Evolutionary conservation across 1,140 invertebrate genomes (phyloP).

Genomic region (Anastatus disparis): DNA sequence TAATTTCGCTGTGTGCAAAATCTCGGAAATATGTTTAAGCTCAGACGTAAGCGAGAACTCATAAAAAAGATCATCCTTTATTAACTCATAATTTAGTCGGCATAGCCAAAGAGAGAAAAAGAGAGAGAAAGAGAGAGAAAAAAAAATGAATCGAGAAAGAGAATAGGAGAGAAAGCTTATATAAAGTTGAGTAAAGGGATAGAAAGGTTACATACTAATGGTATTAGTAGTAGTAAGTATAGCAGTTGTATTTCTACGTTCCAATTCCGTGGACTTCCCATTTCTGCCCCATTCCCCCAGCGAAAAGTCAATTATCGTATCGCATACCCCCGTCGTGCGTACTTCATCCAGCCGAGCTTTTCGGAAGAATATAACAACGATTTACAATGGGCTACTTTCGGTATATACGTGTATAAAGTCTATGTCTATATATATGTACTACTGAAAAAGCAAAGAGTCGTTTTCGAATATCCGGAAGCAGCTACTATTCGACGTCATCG

Average conservation of each 20-base stretch:
- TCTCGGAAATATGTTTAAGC: conserved; percentile 26
- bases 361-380: conserved; percentile 39
- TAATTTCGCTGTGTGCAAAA: too few relatives aligned
- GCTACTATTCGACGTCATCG: conserved; percentile 53
- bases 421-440: too few relatives aligned
- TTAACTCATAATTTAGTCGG: conserved; percentile 34
- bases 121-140: not conserved
- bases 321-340: conserved; percentile 12
- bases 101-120: not conserved
- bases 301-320: conserved; percentile 41
- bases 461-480: conserved; percentile 49
- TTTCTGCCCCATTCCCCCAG: too few relatives aligned
- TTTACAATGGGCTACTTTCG: conserved; percentile 29
- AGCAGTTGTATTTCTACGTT: conserved; percentile 31
- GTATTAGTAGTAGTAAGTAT: too few relatives aligned
- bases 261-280: conserved; percentile 35
- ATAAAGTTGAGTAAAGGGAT: not conserved
- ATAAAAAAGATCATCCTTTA: conserved; percentile 37
- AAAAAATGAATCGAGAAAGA: conserved; percentile 1
- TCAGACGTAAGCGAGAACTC: conserved; percentile 9
- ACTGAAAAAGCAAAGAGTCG: conserved; percentile 39
- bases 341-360: conserved; percentile 34
- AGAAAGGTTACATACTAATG: not conserved
- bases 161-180: not conserved
- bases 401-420: too few relatives aligned